Evolutionary conservation across 2,797 vertebrate species (phyloP).

Genomic region (Kryptolebias ocellatus): DNA sequence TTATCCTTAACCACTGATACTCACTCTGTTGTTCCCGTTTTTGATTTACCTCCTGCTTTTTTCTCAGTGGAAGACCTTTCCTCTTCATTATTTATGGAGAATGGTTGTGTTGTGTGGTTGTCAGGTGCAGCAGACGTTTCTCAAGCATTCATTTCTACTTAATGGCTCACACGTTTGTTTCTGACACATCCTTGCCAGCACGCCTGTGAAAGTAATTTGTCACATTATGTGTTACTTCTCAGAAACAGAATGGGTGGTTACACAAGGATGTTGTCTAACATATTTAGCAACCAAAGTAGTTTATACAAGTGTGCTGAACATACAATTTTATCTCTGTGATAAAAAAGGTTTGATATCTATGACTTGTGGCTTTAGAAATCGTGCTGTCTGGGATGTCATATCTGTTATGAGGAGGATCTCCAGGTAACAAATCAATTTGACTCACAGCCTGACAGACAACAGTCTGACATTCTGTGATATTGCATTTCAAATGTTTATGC

Average conservation of each 20-base stretch:
- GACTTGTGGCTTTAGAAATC: constrained; percentile 5
- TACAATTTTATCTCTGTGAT: background rate
- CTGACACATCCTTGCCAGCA: background rate
- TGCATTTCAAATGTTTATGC: too few relatives aligned
- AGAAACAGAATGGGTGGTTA: background rate
- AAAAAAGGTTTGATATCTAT: background rate
- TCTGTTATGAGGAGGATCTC: background rate
- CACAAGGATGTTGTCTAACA: constrained; percentile 16
- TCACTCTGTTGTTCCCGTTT: constrained; percentile 11
- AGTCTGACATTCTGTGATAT: too few relatives aligned
- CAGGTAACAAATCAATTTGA: background rate
- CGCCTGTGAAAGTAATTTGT: constrained; percentile 21
- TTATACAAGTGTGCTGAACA: constrained; percentile 6
- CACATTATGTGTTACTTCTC: background rate
- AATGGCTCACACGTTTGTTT: constrained; percentile 8
- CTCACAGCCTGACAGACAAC: background rate
- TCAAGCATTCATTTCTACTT: constrained; percentile 15
- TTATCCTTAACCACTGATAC: background rate
- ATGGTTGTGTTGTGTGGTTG: constrained; percentile 40
- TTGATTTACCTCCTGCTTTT: constrained; percentile 25
- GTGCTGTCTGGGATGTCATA: background rate
- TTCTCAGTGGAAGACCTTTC: constrained; percentile 34
- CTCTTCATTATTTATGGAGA: constrained; percentile 70
- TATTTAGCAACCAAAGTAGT: constrained; percentile 18
- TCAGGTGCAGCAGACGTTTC: constrained; percentile 49